These are phyloP conservation scores for Dufourea novaeangliae DNA, from an alignment of 1,140 invertebrate species.

Conservation along the genomic window DNA sequence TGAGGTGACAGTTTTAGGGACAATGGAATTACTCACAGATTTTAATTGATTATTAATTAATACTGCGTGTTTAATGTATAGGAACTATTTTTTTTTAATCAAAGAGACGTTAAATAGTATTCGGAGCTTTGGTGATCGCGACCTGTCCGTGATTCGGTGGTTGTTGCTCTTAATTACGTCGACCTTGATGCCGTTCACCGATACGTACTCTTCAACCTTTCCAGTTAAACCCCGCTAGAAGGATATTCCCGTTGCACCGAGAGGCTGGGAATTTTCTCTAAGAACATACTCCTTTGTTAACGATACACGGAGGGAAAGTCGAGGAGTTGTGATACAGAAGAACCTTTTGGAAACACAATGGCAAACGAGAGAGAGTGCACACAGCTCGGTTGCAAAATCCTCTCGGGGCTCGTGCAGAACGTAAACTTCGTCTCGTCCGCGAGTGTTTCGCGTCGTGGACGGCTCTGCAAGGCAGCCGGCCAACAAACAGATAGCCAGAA, in stretches of 20 bases:
- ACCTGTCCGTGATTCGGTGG: neutral
- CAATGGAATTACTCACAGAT: no score
- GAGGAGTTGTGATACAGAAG: neutral
- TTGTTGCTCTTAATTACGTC: neutral
- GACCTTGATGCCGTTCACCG: neutral
- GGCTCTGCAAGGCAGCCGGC: constrained; percentile 10
- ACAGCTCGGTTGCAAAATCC: constrained; percentile 13
- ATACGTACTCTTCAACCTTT: neutral
- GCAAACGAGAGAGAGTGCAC: neutral
- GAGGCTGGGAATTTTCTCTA: neutral
- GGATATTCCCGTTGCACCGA: neutral
- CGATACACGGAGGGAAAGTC: constrained; percentile 16
- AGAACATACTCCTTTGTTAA: neutral
- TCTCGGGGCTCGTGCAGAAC: neutral
- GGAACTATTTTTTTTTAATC: no score
- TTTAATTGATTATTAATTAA: no score
- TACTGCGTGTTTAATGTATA: no score
- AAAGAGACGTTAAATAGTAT: no score
- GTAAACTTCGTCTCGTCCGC: neutral
- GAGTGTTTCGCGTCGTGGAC: constrained; percentile 5
- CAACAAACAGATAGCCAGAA: constrained; percentile 25
- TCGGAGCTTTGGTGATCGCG: neutral
- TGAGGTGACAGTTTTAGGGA: no score
- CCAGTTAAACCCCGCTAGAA: no score
- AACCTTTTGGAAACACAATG: constrained; percentile 3